Evolutionary conservation across 2,797 vertebrate species (phyloP), one percentile per base, ranked within the genome.

Genomic region (Austrolebias charrua): DNA sequence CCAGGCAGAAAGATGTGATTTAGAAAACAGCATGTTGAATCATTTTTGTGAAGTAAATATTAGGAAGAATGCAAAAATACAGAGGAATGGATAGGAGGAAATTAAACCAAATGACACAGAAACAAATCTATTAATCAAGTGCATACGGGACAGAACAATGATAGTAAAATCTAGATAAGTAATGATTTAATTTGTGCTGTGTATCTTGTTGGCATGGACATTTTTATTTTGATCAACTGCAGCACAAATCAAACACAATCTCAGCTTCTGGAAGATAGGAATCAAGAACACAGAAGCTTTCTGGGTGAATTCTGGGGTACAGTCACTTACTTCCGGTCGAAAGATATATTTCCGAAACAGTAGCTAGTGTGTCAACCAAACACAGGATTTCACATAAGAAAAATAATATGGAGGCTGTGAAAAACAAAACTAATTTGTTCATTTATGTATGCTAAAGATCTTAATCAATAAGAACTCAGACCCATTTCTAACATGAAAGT

Each of bases 321-420:
- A 66, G 61, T 59, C 89, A 96, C 95, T 96, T 92, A 96, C 94
- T 78, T 92, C 76, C 53, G 93, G 87, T 70, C 80, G 91, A 92
- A 94, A 94, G 62, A 93, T 28, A 83, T 93, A 92, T 85, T 93
- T 95, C 90, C 89, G 90, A 93, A 94, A 97, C 80, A 94, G 91
- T 62, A 96, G 92, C 95, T 95, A 79, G 71, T 82, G 67, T 78
- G 52, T 83, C 52, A 83, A 73, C 69, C 70, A 89, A 83, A 76
- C 54, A 79, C 50, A 85, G 18, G 77, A 54, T 78, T 76, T 55
- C 24, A 72, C 6, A 66, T 61, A 35, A 83, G 58, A 80, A 60
- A n/a, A n/a, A n/a, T n/a, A n/a, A n/a, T n/a, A n/a, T n/a, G n/a
- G n/a, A n/a, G n/a, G n/a, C n/a, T n/a, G n/a, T 69, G n/a, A 77